Base-by-base conservation (phyloP, 2,113 vertebrate genomes). In the Oreamnos americanus region DNA sequence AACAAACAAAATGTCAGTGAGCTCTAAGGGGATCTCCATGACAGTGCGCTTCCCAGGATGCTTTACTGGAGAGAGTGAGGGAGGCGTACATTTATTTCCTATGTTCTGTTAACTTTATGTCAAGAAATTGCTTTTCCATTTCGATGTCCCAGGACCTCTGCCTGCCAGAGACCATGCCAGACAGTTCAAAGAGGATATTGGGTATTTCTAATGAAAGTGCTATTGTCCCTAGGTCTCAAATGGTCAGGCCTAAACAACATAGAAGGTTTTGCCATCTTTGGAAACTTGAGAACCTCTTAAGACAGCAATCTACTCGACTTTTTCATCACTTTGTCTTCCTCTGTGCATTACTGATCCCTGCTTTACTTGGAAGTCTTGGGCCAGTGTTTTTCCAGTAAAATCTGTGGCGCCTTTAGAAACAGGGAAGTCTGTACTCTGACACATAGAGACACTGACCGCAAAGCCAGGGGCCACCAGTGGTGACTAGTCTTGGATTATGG, bases 111-210 rank as follows among this genome's bases (percentile, higher is more conserved):
- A 81, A 90, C 28, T 87, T 60, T 53, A 71, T 87, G 8, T 87
- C 39, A 95, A 94, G 51, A 87, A 53, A 96, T n/a, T 62, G 23
- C 9, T 64, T 95, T 96, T 86, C 79, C 8, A 60, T 92, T 93
- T 62, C 33, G 19, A 81, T 93, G 25, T 94, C 93, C 49, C 45
- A 74, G 49, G 95, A 91, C 39, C 19, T 36, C 28, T 88, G 39
- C n/a, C 67, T 91, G 43, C 95, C 60, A 94, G n/a, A 91, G 53
- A 94, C 30, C 7, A 36, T 89, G 21, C 28, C 90, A 78, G 58
- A 43, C 2, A 86, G 23, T 62, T 92, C n/a, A 88, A 88, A 55
- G 88, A 93, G 30, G 39, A 88, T 62, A 55, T 5, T 67, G 74
- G 58, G 13, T 55, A 92, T 88, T 95, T 97, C 76, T 91, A n/a